These are phyloP conservation scores for Metellina segmentata DNA, from an alignment of 2,888 invertebrate genomes.

Conservation along the genomic window DNA sequence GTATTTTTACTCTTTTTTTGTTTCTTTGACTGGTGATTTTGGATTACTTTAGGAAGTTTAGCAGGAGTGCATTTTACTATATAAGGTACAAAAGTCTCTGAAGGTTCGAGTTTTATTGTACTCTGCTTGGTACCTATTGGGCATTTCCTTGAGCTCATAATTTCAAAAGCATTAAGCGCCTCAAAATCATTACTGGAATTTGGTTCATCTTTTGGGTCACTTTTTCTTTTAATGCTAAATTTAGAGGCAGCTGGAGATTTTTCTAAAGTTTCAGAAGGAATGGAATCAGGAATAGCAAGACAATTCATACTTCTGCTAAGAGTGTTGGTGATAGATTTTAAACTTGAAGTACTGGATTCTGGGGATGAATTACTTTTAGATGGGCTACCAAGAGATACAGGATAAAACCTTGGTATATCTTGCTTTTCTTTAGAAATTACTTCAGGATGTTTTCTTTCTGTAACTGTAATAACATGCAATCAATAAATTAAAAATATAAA, in stretches of 20 bases:
- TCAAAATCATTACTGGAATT: too few relatives aligned
- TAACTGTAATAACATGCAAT: constrained; percentile 2
- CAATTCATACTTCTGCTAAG: neutral
- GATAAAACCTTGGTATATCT: neutral
- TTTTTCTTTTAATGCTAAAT: too few relatives aligned
- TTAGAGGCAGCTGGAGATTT: too few relatives aligned
- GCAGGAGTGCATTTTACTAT: neutral
- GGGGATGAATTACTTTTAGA: neutral
- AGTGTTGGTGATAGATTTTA: neutral
- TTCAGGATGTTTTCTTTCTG: neutral
- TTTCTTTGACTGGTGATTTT: neutral
- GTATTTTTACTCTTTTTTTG: neutral
- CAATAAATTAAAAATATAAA: neutral
- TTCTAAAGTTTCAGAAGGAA: neutral
- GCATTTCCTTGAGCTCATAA: neutral
- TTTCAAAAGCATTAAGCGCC: neutral
- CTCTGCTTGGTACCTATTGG: neutral
- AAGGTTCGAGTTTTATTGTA: too few relatives aligned
- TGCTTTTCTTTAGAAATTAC: neutral
- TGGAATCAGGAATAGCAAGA: neutral
- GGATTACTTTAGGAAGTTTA: neutral
- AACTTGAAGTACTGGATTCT: neutral
- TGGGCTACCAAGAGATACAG: too few relatives aligned
- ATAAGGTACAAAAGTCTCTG: neutral
- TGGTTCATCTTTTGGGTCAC: too few relatives aligned